Percentiles rank a stretch among this genome's conserved stretches.
Evolutionary conservation across 2,797 vertebrate species (phyloP).

Genomic region (Ibycter americanus): DNA sequence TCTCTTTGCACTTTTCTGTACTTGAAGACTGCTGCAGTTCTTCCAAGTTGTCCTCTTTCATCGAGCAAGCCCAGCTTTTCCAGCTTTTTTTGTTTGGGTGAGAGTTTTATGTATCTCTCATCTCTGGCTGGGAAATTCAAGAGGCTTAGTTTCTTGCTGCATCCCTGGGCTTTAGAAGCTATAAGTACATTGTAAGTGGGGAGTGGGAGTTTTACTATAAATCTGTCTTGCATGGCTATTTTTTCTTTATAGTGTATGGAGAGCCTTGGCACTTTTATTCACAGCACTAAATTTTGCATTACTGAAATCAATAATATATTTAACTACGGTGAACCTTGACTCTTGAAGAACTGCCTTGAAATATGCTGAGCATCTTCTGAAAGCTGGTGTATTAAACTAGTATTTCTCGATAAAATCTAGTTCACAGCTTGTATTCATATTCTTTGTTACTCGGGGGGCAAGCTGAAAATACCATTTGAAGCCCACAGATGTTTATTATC

Average conservation of each 20-base stretch:
- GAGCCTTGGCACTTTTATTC: background rate
- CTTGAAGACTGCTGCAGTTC: background rate
- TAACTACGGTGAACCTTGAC: background rate
- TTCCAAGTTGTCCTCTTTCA: background rate
- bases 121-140: background rate
- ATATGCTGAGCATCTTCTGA: background rate
- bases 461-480: background rate
- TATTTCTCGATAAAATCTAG: background rate
- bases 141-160: background rate
- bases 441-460: background rate
- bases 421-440: background rate
- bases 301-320: background rate
- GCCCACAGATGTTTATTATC: background rate
- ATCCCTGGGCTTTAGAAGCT: background rate
- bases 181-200: background rate
- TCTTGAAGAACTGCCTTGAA: background rate
- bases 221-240: background rate
- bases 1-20: background rate
- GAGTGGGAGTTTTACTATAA: background rate
- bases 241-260: background rate
- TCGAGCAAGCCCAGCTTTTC: accelerated
- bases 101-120: background rate
- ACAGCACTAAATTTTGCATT: background rate
- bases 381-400: background rate
- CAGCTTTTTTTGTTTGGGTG: background rate